phyloP scores from a whole-genome alignment of 2,113 vertebrate species.

The Lycaon pictus region DNA sequence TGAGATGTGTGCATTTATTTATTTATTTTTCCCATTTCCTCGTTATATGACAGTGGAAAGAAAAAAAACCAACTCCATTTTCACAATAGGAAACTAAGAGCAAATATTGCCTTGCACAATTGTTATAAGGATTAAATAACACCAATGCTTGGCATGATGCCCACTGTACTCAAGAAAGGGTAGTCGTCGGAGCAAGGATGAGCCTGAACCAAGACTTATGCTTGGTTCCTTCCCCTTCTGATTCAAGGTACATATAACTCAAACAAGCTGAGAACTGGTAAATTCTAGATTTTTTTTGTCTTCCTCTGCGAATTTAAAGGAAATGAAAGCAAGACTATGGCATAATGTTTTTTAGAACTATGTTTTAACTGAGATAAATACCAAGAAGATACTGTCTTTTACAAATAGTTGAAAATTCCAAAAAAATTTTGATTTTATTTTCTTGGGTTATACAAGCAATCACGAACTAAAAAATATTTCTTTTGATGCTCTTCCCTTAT shows the following conservation, averaged over 20 bases:
- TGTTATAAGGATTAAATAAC: conserved; percentile 10
- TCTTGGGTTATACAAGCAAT: background rate
- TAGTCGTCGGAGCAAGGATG: background rate
- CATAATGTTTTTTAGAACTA: background rate
- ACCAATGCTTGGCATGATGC: background rate
- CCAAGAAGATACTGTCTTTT: background rate
- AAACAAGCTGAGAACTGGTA: background rate
- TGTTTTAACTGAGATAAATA: background rate
- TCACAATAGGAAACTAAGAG: background rate
- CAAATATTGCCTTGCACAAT: background rate
- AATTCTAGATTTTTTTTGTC: background rate
- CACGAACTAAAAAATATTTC: background rate
- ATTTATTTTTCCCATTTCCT: background rate
- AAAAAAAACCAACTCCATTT: background rate
- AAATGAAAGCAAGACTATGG: background rate
- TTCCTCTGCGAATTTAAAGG: background rate
- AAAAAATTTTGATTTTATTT: background rate
- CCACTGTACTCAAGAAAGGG: background rate
- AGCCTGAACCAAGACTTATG: background rate
- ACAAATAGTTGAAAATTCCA: background rate
- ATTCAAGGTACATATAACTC: background rate
- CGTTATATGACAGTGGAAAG: background rate
- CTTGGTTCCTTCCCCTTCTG: background rate
- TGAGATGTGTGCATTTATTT: background rate
- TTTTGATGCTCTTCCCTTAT: background rate